These are phyloP conservation scores for Rhamnusium bicolor DNA, from an alignment of 2,888 invertebrate genomes.

Conservation along the genomic window DNA sequence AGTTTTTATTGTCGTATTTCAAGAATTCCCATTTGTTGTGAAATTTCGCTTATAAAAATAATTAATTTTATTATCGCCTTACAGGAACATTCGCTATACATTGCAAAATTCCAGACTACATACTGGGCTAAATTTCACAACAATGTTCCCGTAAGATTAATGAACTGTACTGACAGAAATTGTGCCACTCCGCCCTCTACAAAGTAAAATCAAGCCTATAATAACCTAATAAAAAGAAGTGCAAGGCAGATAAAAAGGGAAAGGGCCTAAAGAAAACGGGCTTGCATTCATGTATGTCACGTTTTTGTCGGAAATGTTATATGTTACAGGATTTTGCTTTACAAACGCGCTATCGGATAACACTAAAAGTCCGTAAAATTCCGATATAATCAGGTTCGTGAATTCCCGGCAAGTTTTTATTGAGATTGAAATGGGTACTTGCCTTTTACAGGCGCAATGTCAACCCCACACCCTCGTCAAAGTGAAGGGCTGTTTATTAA, in stretches of 20 bases:
- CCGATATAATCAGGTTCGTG: background rate
- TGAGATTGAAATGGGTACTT: background rate
- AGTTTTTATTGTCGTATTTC: too few species aligned
- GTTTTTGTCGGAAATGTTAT: background rate
- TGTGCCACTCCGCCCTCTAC: background rate
- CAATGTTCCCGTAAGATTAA: background rate
- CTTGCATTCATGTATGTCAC: background rate
- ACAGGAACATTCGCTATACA: too few species aligned
- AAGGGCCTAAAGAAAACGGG: background rate
- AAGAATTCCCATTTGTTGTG: too few species aligned
- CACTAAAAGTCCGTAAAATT: background rate
- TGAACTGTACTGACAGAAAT: background rate
- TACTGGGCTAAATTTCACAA: background rate
- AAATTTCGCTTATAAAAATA: too few species aligned
- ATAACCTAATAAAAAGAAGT: background rate
- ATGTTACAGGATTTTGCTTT: background rate
- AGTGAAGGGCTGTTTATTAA: background rate
- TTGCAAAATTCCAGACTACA: too few species aligned
- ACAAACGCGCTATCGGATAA: background rate
- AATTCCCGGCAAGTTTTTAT: background rate
- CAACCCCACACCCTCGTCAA: background rate
- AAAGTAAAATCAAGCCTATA: background rate
- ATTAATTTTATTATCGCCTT: too few species aligned
- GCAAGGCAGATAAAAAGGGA: background rate
- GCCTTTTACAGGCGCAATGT: background rate